phyloP scores from a whole-genome alignment of 2,888 invertebrate genomes.

The Clusia tigrina region DNA sequence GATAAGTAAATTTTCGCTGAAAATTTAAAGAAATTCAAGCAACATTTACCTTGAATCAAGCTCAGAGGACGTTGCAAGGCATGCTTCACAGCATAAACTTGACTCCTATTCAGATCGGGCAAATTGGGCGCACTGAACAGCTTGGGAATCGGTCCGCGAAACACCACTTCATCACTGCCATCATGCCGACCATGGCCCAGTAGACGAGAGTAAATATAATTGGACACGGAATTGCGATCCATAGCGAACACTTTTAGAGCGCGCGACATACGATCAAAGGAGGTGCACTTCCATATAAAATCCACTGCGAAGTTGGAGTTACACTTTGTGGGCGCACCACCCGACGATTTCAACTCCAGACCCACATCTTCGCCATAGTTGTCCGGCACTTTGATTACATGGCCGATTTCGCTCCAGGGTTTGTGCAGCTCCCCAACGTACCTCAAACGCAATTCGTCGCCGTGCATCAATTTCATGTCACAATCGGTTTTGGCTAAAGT shows the following conservation, averaged over 20 bases:
- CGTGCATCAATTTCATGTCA: constrained; percentile 99
- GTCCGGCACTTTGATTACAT: constrained; percentile 95
- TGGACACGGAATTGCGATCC: constrained; percentile 95
- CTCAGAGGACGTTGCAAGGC: constrained; percentile 95
- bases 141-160: constrained; percentile 88
- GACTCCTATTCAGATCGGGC: constrained; percentile 97
- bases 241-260: constrained; percentile 95
- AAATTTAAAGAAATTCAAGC: no score
- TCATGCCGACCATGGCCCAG: constrained; percentile 95
- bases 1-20: no score
- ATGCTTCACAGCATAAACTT: constrained; percentile 97
- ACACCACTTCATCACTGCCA: constrained; percentile 91
- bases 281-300: constrained; percentile 99
- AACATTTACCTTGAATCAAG: constrained; percentile 90
- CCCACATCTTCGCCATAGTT: constrained; percentile 99
- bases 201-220: constrained; percentile 96
- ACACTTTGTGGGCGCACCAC: constrained; percentile 92
- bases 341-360: constrained; percentile 90
- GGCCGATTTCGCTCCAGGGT: constrained; percentile 97
- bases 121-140: constrained; percentile 97
- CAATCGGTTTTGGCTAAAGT: constrained; percentile 97
- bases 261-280: constrained; percentile 96
- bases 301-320: constrained; percentile 97
- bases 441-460: constrained; percentile 93
- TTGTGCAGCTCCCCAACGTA: constrained; percentile 93